Percentiles rank a stretch among this genome's conserved stretches.
phyloP scores from a whole-genome alignment of 2,113 vertebrate genomes.

The Sprattus sprattus region DNA sequence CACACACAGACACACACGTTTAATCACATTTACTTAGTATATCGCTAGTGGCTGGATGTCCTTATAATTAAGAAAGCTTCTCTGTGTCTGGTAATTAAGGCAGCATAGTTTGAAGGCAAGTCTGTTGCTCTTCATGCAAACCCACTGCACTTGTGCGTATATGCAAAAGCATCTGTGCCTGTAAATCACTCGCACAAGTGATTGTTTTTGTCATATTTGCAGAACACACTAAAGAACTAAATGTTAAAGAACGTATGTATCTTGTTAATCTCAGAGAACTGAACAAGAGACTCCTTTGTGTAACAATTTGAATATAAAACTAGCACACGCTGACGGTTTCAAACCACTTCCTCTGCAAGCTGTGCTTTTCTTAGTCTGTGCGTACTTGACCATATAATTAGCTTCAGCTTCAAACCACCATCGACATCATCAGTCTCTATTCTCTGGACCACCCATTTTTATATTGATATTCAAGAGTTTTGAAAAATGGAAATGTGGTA shows the following conservation, averaged over 20 bases:
- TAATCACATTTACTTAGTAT: background rate
- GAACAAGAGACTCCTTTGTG: background rate
- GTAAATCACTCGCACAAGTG: too few relatives aligned
- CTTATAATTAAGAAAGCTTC: background rate
- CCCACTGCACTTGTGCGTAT: too few relatives aligned
- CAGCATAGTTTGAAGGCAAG: background rate
- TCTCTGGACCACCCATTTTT: background rate
- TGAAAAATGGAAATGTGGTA: background rate
- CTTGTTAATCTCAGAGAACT: background rate
- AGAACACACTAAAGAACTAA: too few relatives aligned
- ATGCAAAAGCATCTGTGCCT: background rate
- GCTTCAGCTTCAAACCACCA: background rate
- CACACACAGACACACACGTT: background rate
- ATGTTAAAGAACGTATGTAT: too few relatives aligned
- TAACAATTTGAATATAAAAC: background rate
- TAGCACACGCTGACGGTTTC: constrained; percentile 36
- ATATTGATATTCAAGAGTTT: background rate
- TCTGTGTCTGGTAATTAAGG: background rate
- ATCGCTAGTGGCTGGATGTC: too few relatives aligned
- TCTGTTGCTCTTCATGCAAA: background rate
- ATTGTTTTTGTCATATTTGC: too few relatives aligned
- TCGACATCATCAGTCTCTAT: background rate
- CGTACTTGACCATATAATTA: background rate
- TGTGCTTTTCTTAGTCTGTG: background rate
- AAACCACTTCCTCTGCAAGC: constrained; percentile 53